Percentiles rank a stretch among this genome's conserved stretches.
phyloP scores from a whole-genome alignment of 2,797 vertebrate genomes.

The Threskiornis aethiopicus region DNA sequence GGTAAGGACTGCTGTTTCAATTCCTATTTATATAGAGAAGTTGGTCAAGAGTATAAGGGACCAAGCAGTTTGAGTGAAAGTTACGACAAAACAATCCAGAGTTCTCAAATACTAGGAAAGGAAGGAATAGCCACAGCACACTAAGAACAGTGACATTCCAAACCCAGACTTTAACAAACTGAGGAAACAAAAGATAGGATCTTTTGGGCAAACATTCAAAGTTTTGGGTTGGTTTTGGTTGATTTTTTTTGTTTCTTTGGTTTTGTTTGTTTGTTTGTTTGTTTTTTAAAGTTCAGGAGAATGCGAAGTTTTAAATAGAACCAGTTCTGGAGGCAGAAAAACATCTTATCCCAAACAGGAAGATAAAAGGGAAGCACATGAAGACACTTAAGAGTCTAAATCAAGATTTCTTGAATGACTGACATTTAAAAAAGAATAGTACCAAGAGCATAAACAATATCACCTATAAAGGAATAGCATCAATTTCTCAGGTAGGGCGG shows the following conservation, averaged over 20 bases:
- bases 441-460: background rate
- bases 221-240: background rate
- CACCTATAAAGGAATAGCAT: background rate
- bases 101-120: background rate
- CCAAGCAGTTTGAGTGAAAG: background rate
- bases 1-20: background rate
- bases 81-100: background rate
- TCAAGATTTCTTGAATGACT: background rate
- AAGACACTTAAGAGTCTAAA: background rate
- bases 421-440: background rate
- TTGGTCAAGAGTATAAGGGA: background rate
- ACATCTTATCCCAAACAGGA: background rate
- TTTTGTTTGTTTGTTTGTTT: too few relatives aligned
- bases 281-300: background rate
- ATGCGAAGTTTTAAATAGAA: background rate
- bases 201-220: background rate
- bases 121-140: background rate
- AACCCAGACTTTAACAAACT: background rate
- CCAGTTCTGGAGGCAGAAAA: background rate
- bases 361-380: background rate
- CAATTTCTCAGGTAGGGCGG: background rate
- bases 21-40: background rate
- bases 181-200: background rate
- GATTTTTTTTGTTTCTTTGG: too few relatives aligned
- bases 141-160: background rate